phyloP scores from a whole-genome alignment of 2,113 vertebrate species.

The Dunckerocampus dactyliophorus region DNA sequence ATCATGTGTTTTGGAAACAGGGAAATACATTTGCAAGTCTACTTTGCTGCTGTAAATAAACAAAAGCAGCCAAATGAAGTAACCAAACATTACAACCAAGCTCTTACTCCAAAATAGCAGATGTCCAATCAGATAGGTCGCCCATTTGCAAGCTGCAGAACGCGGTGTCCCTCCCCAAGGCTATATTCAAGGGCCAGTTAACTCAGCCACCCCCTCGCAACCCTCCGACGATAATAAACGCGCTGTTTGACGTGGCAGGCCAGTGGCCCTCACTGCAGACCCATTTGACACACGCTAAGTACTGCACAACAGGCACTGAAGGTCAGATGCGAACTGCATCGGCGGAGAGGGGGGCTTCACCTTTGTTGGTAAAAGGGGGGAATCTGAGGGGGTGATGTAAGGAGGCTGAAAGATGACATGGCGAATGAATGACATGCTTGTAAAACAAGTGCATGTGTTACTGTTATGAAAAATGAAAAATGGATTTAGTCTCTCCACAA shows the following conservation, averaged over 20 bases:
- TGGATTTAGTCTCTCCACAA: not conserved
- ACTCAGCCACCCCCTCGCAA: constrained; percentile 11
- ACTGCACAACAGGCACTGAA: constrained; percentile 37
- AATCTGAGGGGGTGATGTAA: not conserved
- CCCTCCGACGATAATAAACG: constrained; percentile 52
- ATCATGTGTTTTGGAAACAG: no score
- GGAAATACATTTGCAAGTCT: no score
- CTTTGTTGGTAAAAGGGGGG: not conserved
- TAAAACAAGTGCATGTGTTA: not conserved
- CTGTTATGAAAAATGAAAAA: not conserved
- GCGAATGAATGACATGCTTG: not conserved
- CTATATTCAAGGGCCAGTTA: constrained; percentile 47
- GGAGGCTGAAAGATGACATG: not conserved
- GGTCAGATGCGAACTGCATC: constrained; percentile 27
- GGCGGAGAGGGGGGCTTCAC: not conserved
- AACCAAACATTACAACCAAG: not conserved
- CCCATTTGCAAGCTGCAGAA: constrained; percentile 38
- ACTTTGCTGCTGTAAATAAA: no score
- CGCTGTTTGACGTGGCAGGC: constrained; percentile 40
- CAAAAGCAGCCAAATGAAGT: not conserved
- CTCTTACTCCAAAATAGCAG: constrained; percentile 25
- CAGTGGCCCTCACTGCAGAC: constrained; percentile 25
- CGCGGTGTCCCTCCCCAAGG: constrained; percentile 31
- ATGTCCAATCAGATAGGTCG: constrained; percentile 46
- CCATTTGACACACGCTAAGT: constrained; percentile 39